Conservation (phyloP, 2,888 invertebrate species). For the Cephus sareptanus region DNA sequence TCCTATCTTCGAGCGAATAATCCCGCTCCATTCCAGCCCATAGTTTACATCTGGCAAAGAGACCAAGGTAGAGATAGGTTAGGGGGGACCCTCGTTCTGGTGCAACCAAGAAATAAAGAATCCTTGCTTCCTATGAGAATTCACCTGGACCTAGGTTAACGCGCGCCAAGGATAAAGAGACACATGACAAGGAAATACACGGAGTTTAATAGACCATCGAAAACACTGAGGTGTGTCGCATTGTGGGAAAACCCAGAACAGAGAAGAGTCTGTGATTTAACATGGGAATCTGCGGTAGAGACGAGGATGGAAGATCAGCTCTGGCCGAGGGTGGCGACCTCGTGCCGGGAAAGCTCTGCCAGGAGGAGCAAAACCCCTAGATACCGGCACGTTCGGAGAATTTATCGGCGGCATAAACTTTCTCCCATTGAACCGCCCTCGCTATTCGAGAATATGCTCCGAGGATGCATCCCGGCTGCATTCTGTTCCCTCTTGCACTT, state of each 20-base stretch:
- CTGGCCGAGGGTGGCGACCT: background rate
- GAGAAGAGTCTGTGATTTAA: too few relatives aligned
- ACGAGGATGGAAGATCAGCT: background rate
- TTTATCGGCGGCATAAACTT: constrained; percentile 33
- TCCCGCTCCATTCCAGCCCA: background rate
- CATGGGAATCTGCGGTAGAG: background rate
- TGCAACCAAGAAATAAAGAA: too few relatives aligned
- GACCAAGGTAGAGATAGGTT: too few relatives aligned
- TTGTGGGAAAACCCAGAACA: too few relatives aligned
- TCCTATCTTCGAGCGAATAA: background rate
- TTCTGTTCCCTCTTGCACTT: background rate
- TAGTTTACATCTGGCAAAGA: too few relatives aligned
- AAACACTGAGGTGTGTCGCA: too few relatives aligned
- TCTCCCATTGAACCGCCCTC: constrained; percentile 24
- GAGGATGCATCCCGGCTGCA: background rate
- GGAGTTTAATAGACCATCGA: too few relatives aligned
- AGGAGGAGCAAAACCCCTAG: background rate
- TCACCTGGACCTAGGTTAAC: too few relatives aligned
- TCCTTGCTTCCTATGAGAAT: too few relatives aligned
- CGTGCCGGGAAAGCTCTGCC: background rate
- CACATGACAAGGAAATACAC: too few relatives aligned
- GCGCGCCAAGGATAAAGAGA: too few relatives aligned
- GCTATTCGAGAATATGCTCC: background rate
- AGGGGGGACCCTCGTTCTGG: too few relatives aligned
- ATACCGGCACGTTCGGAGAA: constrained; percentile 21